These are phyloP conservation scores for Macrosiphum euphorbiae DNA, from an alignment of 2,888 invertebrate genomes.

Conservation along the genomic window DNA sequence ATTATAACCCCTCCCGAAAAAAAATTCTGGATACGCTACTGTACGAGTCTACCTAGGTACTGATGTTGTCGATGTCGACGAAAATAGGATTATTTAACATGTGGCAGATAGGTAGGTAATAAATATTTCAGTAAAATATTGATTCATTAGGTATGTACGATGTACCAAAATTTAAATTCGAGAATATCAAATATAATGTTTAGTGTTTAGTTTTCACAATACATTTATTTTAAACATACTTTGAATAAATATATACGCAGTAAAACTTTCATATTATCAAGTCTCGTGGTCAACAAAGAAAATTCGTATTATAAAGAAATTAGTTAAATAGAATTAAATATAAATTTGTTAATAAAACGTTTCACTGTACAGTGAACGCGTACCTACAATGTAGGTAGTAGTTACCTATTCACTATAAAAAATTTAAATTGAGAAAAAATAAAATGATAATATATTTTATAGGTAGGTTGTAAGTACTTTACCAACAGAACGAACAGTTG, in stretches of 20 bases:
- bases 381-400: no score
- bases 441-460: not conserved
- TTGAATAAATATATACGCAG: not conserved
- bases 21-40: no score
- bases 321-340: no score
- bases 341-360: no score
- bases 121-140: not conserved
- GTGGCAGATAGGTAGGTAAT: not conserved
- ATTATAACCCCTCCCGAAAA: no score
- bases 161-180: not conserved
- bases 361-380: no score
- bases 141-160: not conserved
- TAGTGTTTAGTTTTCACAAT: not conserved
- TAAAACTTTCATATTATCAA: no score
- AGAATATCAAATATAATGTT: not conserved
- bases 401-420: no score
- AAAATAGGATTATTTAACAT: not conserved
- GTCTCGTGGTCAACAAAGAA: no score
- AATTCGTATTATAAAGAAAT: no score
- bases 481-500: constrained; percentile 63
- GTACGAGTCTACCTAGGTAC: not conserved
- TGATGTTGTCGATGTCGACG: not conserved
- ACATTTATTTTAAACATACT: not conserved
- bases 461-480: not conserved
- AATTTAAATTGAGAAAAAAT: no score